Evolutionary conservation across 2,888 invertebrate species (phyloP), one percentile per base, ranked within the genome.

Genomic region (Drosophila longiperda): DNA sequence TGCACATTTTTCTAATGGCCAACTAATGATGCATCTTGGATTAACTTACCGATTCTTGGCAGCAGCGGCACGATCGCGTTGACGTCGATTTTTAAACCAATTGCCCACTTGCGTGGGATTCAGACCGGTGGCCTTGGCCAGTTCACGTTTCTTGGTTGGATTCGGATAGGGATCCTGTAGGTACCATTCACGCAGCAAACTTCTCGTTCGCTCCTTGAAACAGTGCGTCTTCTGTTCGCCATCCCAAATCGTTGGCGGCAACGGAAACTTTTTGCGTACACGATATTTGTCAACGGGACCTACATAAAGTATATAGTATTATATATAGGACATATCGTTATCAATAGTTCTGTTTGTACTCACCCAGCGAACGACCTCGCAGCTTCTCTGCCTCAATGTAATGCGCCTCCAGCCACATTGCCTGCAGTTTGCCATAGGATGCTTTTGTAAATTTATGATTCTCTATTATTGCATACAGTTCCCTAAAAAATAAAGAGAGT

Each of bases 111-210:
- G 98, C 58, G 98, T 98, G 48, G 98, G 97, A 62, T 98, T 98
- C 76, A 98, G 95, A 36, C 98, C 98, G 59, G 98, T 98, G 65
- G 97, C 97, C 89, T 96, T 96, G 33, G 98, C 98, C 90, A 98
- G 94, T 93, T 98, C 98, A 80, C 97, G 94, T 93, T 98, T 98
- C 94, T 98, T 98, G 76, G 97, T 97, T 45, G 98, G 98, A 93
- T 98, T 98, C 66, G 98, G 98, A 94, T 98, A 98, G n/a, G 98
- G 97, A 94, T 98, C 99, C 94, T 98, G 98, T 65, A 99, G 95
- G 93, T 99, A 99, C 98, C 99, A 99, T 94, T 99, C 99, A 75
- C 99, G 94, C 81, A 99, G 95, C 82, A 99, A 94, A 88, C 98
- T 98, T 83, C 99, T 94, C 91, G 99, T 99, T 79, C 99, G 94